Evolutionary conservation across 2,888 invertebrate genomes (phyloP).

Genomic region (Tenthredo amoena): DNA sequence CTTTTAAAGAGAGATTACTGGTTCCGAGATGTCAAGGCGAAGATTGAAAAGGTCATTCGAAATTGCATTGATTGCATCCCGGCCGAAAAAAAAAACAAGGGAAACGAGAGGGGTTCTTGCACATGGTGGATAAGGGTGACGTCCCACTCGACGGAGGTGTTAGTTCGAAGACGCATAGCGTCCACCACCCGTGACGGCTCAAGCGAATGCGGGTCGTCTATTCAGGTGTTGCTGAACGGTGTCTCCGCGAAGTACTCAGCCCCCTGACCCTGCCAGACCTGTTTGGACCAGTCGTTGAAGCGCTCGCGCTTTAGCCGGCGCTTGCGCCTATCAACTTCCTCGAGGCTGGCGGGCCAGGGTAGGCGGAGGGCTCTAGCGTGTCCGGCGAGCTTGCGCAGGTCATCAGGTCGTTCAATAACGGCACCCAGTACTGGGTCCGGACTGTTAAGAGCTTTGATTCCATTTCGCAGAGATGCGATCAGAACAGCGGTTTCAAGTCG

Average conservation of each 20-base stretch:
- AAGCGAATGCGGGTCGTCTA: conserved; percentile 12
- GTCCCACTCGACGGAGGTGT: conserved; percentile 54
- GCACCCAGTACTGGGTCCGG: background rate
- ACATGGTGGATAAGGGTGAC: conserved; percentile 54
- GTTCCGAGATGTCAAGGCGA: conserved; percentile 53
- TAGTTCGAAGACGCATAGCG: conserved; percentile 55
- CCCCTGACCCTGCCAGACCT: conserved; percentile 47
- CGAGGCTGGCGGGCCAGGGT: conserved; percentile 75
- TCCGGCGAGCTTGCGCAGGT: background rate
- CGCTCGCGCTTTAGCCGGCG: background rate
- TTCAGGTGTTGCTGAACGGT: conserved; percentile 42
- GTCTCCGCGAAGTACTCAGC: conserved; percentile 29
- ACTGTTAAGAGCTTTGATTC: background rate
- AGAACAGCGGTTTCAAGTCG: background rate
- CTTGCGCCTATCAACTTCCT: background rate
- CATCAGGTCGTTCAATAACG: background rate
- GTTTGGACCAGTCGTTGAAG: background rate
- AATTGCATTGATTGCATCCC: conserved; percentile 59
- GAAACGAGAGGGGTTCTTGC: conserved; percentile 54
- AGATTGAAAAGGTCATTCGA: conserved; percentile 53
- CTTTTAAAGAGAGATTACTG: conserved; percentile 56
- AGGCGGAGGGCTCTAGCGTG: background rate
- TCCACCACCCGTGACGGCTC: conserved; percentile 35
- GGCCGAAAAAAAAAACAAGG: conserved; percentile 55
- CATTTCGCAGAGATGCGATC: background rate